A percentile compares a stretch with the other conserved stretches of the same genome.
phyloP scores from a whole-genome alignment of 2,888 invertebrate genomes.

The Eucera pruinosa region DNA sequence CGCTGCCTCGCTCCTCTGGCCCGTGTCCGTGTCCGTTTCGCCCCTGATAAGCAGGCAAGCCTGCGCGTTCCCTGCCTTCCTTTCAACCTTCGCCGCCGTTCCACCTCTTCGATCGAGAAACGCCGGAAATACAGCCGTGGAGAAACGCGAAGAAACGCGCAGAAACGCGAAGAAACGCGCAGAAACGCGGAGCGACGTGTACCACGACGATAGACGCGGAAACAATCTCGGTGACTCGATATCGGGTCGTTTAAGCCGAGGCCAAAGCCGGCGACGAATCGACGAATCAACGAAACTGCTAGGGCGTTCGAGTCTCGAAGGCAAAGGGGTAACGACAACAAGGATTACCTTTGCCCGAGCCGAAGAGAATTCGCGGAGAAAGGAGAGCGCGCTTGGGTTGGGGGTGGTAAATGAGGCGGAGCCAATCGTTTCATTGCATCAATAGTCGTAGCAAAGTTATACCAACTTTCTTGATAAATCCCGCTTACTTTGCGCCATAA shows the following conservation, averaged over 20 bases:
- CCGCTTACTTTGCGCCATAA: slow-evolving; percentile 84
- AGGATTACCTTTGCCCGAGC: slow-evolving; percentile 36
- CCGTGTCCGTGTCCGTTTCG: neutral
- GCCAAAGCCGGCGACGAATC: slow-evolving; percentile 18
- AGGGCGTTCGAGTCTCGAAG: slow-evolving; percentile 33
- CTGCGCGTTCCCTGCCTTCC: neutral
- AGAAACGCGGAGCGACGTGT: no score
- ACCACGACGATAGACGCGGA: no score
- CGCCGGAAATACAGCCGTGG: no score
- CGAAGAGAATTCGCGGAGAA: slow-evolving; percentile 51
- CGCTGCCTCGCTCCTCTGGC: slow-evolving; percentile 24
- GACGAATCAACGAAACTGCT: slow-evolving; percentile 14
- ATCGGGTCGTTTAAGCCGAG: neutral
- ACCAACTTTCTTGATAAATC: slow-evolving; percentile 84
- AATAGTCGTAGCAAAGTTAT: slow-evolving; percentile 83
- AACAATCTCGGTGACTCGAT: neutral
- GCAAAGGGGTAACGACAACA: slow-evolving; percentile 57
- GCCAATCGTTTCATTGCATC: slow-evolving; percentile 85
- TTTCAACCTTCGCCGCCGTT: neutral
- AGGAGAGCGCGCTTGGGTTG: slow-evolving; percentile 51
- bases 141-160: no score
- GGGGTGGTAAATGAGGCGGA: slow-evolving; percentile 83
- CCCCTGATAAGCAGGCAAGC: neutral
- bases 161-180: no score
- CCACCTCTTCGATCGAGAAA: no score